Base-by-base conservation (phyloP, 2,888 invertebrate species). In the Sinhomidia bicolor region DNA sequence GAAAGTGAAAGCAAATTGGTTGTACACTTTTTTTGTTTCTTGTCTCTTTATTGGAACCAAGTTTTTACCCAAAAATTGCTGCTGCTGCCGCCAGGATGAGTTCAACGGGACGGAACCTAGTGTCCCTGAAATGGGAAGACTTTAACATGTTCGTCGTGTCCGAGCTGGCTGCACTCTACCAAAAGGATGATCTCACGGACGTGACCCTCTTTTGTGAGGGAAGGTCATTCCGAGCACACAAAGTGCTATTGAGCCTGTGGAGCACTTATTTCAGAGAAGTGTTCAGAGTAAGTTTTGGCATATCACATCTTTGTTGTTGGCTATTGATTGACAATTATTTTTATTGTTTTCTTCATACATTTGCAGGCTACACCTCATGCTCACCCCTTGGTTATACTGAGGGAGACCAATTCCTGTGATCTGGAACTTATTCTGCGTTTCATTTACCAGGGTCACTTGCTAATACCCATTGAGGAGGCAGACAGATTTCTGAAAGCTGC, bases 401-500 rank as follows among this genome's bases (percentile, higher is more conserved):
- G 86, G 51, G 90, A 91, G 23, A 90, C 90, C 44, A 83, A 74
- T 14, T 84, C 89, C 7, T 80, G 82, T 5, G 91, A 91, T 41
- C 60, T 91, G 12, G 90, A 91, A 62, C 68, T 90, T 7, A 91
- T 91, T 10, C 89, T 91, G 0, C 88, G 88, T 4, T 91, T 90
- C 57, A 91, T 91, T 17, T 91, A 91, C 78, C 90, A 91, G 85
- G 91, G 91, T n/a, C 90, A 91, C 60, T 74, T 90, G 5, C 76
- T 89, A 5, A 89, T 90, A 14, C 89, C 89, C 1, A 89, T 87
- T 36, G 90, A 91, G 65, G 90, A 90, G 41, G 86, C 89, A n/a
- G 90, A 90, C 36, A 82, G 90, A 41, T 90, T 91, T 65, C 81
- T 91, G 7, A 89, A 90, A 62, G 89, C 91, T 26, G 91, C 91